Conservation (phyloP, 2,888 invertebrate genomes). For the Drosophila cyrtoloma region DNA sequence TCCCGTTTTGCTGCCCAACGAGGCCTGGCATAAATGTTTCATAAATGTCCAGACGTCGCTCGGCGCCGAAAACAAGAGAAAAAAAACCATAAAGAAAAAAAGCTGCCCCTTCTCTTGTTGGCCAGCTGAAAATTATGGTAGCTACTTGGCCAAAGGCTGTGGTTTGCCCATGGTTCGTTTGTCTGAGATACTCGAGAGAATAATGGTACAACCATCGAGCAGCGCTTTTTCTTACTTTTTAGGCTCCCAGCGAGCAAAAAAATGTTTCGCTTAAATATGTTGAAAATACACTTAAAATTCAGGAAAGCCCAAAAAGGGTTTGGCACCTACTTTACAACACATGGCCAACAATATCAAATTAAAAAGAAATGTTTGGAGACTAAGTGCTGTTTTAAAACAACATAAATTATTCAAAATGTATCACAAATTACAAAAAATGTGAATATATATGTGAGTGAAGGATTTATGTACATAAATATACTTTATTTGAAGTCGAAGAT, state of each 20-base stretch:
- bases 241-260: background rate
- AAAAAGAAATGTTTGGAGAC: background rate
- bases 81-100: background rate
- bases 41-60: slow-evolving; percentile 59
- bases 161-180: slow-evolving; percentile 6
- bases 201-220: background rate
- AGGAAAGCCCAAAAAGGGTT: slow-evolving; percentile 1
- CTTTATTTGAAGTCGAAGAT: background rate
- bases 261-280: slow-evolving; percentile 18
- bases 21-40: slow-evolving; percentile 74
- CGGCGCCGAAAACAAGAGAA: slow-evolving; percentile 7
- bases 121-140: slow-evolving; percentile 59
- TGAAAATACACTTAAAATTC: slow-evolving; percentile 1
- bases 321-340: background rate
- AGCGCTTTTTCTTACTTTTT: background rate
- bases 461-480: background rate
- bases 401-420: background rate
- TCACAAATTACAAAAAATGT: background rate
- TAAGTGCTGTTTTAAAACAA: background rate
- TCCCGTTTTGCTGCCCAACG: slow-evolving; percentile 40
- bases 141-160: slow-evolving; percentile 45
- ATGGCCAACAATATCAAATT: background rate
- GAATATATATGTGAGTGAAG: background rate
- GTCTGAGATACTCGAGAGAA: background rate
- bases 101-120: slow-evolving; percentile 9